These are phyloP conservation scores for Drosophila orosa DNA, from an alignment of 1,140 invertebrate species.

Conservation along the genomic window DNA sequence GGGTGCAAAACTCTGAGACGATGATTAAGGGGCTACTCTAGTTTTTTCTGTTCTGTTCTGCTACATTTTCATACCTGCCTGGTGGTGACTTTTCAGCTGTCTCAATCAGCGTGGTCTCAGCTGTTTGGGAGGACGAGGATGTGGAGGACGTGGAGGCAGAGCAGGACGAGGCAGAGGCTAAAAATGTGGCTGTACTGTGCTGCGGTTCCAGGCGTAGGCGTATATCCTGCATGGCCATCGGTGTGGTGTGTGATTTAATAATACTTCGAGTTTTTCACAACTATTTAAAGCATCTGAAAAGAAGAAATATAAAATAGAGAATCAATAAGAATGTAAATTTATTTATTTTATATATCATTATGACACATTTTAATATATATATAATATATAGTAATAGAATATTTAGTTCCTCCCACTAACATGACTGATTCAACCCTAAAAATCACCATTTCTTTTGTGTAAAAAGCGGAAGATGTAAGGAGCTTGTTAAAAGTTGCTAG, in stretches of 20 bases:
- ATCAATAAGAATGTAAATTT: no score
- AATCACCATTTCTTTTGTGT: neutral
- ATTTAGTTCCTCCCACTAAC: neutral
- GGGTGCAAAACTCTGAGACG: conserved; percentile 9
- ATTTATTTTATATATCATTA: no score
- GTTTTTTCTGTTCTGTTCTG: neutral
- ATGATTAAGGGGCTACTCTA: conserved; percentile 18
- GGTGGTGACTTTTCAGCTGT: conserved; percentile 37
- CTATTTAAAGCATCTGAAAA: conserved; percentile 56
- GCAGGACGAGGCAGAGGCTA: conserved; percentile 30
- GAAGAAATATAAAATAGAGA: rapidly evolving
- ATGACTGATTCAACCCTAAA: neutral
- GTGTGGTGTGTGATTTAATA: neutral
- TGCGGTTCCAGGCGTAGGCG: conserved; percentile 76
- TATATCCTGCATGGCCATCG: conserved; percentile 79
- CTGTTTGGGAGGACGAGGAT: conserved; percentile 28
- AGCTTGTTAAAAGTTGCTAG: conserved; percentile 58
- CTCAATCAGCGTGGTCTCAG: conserved; percentile 71
- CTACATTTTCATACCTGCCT: conserved; percentile 37
- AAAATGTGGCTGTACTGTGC: conserved; percentile 67
- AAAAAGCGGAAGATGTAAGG: conserved; percentile 17
- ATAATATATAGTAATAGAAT: no score
- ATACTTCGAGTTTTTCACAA: neutral
- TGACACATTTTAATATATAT: no score
- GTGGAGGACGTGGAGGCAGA: conserved; percentile 17